Evolutionary conservation across 2,113 vertebrate species (phyloP), one percentile per base, ranked within the genome.

Genomic region (Tetraodon nigroviridis): DNA sequence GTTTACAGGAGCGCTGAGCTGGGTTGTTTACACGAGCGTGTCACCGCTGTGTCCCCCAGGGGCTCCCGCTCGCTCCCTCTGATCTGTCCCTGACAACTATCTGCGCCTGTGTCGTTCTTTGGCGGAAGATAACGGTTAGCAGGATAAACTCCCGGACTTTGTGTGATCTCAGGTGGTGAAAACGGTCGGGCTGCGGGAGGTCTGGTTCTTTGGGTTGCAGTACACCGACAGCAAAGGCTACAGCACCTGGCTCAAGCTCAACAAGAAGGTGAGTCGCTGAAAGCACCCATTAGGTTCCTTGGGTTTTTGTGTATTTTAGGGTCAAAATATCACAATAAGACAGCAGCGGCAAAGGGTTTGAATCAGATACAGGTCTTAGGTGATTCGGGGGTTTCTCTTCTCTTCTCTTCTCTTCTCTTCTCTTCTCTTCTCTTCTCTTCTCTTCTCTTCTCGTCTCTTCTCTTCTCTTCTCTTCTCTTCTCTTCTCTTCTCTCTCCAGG

Each of bases 161-260:
- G 37, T 73, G 11, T 74, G 7, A 10, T 64, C 61, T 12, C 69
- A 99, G 96, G 96, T 99, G 84, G 96, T 99, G 75, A 99, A 98
- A 92, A 99, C 96, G 1, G 95, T 99, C 81, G 96, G 96, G 53
- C 90, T 99, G 58, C 92, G 95, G 80, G 95, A 99, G 83, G 92
- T 98, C 13, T 99, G 96, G 96, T 99, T 99, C 90, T 99, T 99
- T 68, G 96, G 96, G 14, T 90, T 99, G 22, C 96, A 99, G 85
- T 98, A 98, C 67, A 92, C 93, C 48, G 96, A 99, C 89, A 97
- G 95, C 69, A 99, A 99, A 90, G 95, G 95, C 63, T 99, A 98
- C 80, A 90, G 92, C 73, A 99, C 96, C 0, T 99, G 96, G 96
- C 90, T 99, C 64, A 98, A 99, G 76, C 89, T 98, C 76, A 99